Percentiles rank a stretch among this genome's conserved stretches.
Evolutionary conservation across 2,797 vertebrate genomes (phyloP).

Genomic region (Oreochromis mossambicus): DNA sequence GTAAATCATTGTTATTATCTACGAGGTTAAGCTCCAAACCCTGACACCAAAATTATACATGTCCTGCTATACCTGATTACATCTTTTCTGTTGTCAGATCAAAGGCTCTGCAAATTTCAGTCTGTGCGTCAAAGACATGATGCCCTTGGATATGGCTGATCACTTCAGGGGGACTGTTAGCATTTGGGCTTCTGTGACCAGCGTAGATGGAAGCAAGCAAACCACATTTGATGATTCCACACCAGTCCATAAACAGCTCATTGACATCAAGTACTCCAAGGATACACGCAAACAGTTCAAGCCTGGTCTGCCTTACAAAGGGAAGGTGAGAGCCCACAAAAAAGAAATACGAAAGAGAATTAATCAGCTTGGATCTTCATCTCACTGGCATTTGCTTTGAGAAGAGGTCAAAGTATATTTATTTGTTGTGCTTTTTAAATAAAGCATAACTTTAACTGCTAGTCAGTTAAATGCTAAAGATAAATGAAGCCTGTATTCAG

Average conservation of each 20-base stretch:
- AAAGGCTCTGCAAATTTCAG: slow-evolving; percentile 84
- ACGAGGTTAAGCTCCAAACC: not conserved
- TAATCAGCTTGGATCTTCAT: not conserved
- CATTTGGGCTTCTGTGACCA: slow-evolving; percentile 87
- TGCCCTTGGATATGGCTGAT: slow-evolving; percentile 87
- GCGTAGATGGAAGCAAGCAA: slow-evolving; percentile 84
- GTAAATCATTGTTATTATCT: not conserved
- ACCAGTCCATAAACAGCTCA: slow-evolving; percentile 89
- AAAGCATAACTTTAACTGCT: not conserved
- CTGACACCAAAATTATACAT: not conserved
- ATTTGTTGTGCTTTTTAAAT: not conserved
- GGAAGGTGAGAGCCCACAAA: slow-evolving; percentile 78
- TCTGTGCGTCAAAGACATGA: slow-evolving; percentile 89
- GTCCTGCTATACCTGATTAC: not conserved
- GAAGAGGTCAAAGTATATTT: not conserved
- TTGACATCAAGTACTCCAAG: slow-evolving; percentile 90
- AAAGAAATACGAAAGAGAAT: not conserved
- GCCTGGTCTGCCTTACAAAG: slow-evolving; percentile 89
- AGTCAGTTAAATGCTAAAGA: not conserved
- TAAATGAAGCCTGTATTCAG: not conserved
- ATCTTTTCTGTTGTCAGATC: slow-evolving; percentile 71
- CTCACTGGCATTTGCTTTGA: not conserved
- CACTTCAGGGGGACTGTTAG: slow-evolving; percentile 89
- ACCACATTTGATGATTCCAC: slow-evolving; percentile 89
- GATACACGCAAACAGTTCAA: slow-evolving; percentile 95